Evolutionary conservation across 2,113 vertebrate species (phyloP).

Genomic region (Psilopsiagon aurifrons): DNA sequence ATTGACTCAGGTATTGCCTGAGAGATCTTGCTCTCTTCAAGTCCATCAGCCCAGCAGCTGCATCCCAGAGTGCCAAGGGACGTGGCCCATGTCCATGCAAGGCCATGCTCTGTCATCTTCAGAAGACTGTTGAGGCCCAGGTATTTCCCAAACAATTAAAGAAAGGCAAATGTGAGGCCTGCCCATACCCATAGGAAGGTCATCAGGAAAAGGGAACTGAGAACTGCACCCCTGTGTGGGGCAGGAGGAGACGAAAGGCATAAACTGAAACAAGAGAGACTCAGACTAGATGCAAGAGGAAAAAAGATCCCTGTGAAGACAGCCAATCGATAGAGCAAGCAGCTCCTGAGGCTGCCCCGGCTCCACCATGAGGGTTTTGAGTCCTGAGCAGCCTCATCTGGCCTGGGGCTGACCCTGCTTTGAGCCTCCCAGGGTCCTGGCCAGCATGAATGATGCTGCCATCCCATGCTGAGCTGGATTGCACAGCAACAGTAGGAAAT

Average conservation of each 20-base stretch:
- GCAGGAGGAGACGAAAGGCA: neutral
- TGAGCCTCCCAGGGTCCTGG: neutral
- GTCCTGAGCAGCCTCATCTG: neutral
- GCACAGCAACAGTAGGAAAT: slow-evolving; percentile 44
- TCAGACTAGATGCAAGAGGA: neutral
- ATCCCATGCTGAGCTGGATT: slow-evolving; percentile 4
- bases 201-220: neutral
- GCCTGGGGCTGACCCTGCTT: neutral
- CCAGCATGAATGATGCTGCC: neutral
- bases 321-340: neutral
- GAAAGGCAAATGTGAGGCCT: neutral
- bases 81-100: neutral
- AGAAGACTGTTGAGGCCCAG: neutral
- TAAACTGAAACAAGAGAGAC: neutral
- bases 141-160: neutral
- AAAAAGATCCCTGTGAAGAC: neutral
- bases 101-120: neutral
- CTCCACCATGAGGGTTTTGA: neutral
- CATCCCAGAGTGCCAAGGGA: neutral
- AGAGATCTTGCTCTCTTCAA: neutral
- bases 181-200: neutral
- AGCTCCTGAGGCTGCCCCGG: neutral
- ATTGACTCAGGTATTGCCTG: neutral
- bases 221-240: neutral
- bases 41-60: neutral